A percentile compares a stretch with the other conserved stretches of the same genome.
These are phyloP conservation scores for Zoanthus sansibaricus DNA, from an alignment of 92 coral and sea anemone genomes.

Conservation along the genomic window DNA sequence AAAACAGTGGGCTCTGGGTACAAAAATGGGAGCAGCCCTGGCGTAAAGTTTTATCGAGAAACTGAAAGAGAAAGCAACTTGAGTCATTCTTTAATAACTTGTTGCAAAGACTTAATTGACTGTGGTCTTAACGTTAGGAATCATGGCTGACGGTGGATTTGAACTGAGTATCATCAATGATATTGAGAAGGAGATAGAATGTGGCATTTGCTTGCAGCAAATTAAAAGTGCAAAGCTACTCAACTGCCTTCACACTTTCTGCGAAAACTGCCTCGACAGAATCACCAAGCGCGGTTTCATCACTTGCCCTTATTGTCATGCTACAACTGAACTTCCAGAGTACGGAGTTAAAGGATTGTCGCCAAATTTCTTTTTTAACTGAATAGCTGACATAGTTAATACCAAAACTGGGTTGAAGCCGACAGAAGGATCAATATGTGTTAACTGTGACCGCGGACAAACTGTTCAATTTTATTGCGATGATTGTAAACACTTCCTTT, in stretches of 20 bases:
- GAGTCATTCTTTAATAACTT: too few relatives aligned
- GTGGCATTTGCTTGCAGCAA: neutral
- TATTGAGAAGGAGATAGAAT: constrained; percentile 13
- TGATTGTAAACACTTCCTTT: constrained; percentile 41
- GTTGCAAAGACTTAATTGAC: too few relatives aligned
- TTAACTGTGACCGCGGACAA: constrained; percentile 13
- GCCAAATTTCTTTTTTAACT: constrained; percentile 4
- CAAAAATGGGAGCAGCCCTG: too few relatives aligned
- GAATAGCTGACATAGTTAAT: constrained; percentile 6
- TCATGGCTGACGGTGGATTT: neutral
- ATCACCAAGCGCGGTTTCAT: neutral
- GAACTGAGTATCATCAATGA: neutral
- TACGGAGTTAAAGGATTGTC: constrained; percentile 4
- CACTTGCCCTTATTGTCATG: constrained; percentile 4
- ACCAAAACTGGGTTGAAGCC: neutral
- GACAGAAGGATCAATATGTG: constrained; percentile 2
- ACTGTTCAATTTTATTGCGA: constrained; percentile 13
- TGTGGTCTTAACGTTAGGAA: too few relatives aligned
- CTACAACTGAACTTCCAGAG: constrained; percentile 1
- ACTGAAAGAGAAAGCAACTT: too few relatives aligned
- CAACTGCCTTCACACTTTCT: constrained; percentile 35
- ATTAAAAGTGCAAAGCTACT: constrained; percentile 20
- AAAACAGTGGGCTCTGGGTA: too few relatives aligned
- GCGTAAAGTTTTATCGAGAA: too few relatives aligned
- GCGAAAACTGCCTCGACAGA: constrained; percentile 2